These are phyloP conservation scores for Hydrozoanthus tunicans DNA, from an alignment of 64 coral and sea anemone species.

Conservation along the genomic window DNA sequence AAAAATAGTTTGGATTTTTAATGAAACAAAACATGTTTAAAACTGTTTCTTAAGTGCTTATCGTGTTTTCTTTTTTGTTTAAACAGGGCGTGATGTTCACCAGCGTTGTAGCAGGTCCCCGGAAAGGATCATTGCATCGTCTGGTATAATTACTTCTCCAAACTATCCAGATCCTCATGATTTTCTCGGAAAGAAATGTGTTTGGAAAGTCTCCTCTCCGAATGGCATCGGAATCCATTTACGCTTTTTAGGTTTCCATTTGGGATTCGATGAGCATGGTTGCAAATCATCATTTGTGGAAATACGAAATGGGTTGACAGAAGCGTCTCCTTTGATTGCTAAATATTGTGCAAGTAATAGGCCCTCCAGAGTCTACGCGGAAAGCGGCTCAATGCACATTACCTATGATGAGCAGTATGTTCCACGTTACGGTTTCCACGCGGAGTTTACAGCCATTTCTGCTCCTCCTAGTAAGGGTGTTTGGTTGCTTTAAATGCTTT, in stretches of 20 bases:
- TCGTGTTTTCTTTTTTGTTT: background rate
- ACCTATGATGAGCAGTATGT: background rate
- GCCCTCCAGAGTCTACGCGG: background rate
- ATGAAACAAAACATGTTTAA: no score
- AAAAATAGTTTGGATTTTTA: no score
- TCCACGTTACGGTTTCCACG: background rate
- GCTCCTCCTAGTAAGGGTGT: background rate
- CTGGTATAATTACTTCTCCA: slow-evolving; percentile 1
- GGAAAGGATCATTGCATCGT: background rate
- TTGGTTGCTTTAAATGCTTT: no score
- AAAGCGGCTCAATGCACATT: background rate
- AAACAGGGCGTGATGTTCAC: background rate
- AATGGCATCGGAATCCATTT: slow-evolving; percentile 3
- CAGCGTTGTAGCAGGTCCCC: background rate
- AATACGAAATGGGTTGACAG: slow-evolving; percentile 10
- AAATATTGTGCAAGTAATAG: slow-evolving; percentile 11
- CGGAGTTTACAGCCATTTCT: background rate
- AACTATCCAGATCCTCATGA: background rate
- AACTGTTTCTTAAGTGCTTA: no score
- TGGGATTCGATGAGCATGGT: background rate
- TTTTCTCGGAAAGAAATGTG: background rate
- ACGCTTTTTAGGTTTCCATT: background rate
- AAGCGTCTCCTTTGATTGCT: slow-evolving; percentile 9
- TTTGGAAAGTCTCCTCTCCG: background rate
- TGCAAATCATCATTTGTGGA: background rate